Base-by-base conservation (phyloP, 2,888 invertebrate genomes). In the Agonopterix alstromeriana region DNA sequence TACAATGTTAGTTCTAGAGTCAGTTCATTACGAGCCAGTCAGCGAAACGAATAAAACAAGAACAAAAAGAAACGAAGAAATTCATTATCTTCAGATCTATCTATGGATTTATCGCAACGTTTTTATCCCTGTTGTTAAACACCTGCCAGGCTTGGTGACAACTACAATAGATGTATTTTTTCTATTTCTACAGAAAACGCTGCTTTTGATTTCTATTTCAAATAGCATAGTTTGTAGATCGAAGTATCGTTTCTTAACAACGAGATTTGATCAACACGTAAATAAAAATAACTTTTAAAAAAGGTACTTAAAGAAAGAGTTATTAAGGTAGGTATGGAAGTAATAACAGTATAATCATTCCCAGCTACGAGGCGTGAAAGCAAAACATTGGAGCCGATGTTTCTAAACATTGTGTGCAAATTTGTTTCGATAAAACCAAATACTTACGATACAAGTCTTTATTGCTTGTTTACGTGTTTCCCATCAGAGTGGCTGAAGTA, bases 331-430 rank as follows among this genome's bases (percentile, higher is more conserved):
- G 27, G n/a, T 38, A 9, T 38, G 38, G n/a, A 3, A 9, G n/a
- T 38, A 38, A 38, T 38, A 38, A 38, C 68, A 69, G 73, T 72
- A 71, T 64, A 69, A 64, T 73, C 58, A 72, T 76, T 73, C 70
- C 61, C 70, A 73, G 63, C 59, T 66, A 65, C 65, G 64, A 67
- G 67, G 60, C 65, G 68, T 67, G 70, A 73, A 74, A 77, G 68
- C 70, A 76, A 75, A 77, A 78, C 75, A 76, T 68, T 57, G 62
- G 57, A 58, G 65, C 70, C 73, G 73, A 70, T 75, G 73, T 74
- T 76, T 76, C 75, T 73, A 72, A 79, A 80, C 82, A 80, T 82
- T 80, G 83, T 82, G 78, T 82, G 82, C 70, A 82, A 82, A 83
- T 82, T 67, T 71, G 57, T 70, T 61, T 64, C 73, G 72, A 77